Evolutionary conservation across 2,113 vertebrate genomes (phyloP).

Genomic region (Rhinolophus ferrumequinum): DNA sequence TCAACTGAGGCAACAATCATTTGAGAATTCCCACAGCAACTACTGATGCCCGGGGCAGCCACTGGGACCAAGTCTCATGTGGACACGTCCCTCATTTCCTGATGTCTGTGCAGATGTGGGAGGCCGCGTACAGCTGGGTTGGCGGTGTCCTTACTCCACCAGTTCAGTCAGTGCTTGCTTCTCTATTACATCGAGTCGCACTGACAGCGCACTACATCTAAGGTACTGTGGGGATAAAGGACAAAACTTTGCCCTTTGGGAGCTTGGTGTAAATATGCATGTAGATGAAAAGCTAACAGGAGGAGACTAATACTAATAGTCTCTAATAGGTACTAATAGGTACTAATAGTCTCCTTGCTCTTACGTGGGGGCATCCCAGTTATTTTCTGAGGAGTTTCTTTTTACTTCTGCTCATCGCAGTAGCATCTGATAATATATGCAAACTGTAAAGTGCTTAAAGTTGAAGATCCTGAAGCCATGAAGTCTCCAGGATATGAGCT

Average conservation of each 20-base stretch:
- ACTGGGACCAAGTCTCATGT: neutral
- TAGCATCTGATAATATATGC: neutral
- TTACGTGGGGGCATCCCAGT: accelerated
- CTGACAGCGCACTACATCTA: accelerated
- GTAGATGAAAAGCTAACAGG: neutral
- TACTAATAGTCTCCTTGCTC: neutral
- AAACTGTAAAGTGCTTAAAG: neutral
- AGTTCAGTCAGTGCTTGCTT: accelerated
- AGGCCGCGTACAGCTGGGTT: neutral
- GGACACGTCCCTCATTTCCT: neutral
- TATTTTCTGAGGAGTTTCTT: neutral
- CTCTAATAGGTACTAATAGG: too few species aligned
- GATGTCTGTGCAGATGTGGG: neutral
- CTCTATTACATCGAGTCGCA: neutral
- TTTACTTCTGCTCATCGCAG: neutral
- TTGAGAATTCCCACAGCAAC: neutral
- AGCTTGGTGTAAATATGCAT: neutral
- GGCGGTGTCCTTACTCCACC: too few species aligned
- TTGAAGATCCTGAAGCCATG: neutral
- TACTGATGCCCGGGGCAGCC: neutral
- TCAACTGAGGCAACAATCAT: neutral
- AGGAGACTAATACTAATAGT: accelerated
- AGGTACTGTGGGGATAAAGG: accelerated
- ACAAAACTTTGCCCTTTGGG: neutral
- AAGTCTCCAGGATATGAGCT: neutral